Evolutionary conservation across 2,113 vertebrate species (phyloP), one percentile per base, ranked within the genome.

Genomic region (Spilogale gracilis): DNA sequence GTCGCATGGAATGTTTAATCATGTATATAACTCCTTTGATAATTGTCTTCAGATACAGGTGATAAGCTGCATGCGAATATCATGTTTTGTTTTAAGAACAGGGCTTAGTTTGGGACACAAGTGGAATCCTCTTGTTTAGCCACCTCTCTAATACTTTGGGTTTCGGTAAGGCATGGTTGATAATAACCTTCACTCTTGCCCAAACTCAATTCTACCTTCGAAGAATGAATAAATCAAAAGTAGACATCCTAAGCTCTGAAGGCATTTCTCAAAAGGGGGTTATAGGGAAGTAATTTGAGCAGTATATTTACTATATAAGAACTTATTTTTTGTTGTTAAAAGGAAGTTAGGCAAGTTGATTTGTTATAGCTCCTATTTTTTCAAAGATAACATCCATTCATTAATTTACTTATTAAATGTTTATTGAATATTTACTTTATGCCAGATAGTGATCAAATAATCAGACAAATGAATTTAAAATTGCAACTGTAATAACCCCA

Each of bases 361-460:
- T 92, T 96, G 25, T 69, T 89, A 45, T 12, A 12, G 60, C 5
- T 61, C 69, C 69, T 69, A 69, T 73, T 52, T 76, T 89, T 78
- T 85, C 38, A 63, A 97, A 85, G 30, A 73, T 80, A 63, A 85
- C 58, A 76, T 89, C 58, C 2, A 69, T 69, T 95, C 27, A 48
- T 12, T 67, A 85, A 79, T 52, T 83, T 74, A 56, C 32, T 38
- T 32, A 61, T 38, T 43, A 91, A 92, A 43, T 92, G 8, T 61
- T 45, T 78, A 43, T n/a, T 89, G 52, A 71, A 84, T 95, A 38
- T 58, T 96, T 89, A 71, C 32, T 48, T 92, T 89, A 27, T 92
- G 21, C 25, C 11, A 83, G 9, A 74, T 67, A 89, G 14, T 83
- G 69, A 74, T 88, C 67, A 95, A 45, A 83, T n/a, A 79, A 78